A percentile compares a stretch with the other conserved stretches of the same genome.
These are phyloP conservation scores for Timandra comae DNA, from an alignment of 2,888 invertebrate genomes.

Conservation along the genomic window DNA sequence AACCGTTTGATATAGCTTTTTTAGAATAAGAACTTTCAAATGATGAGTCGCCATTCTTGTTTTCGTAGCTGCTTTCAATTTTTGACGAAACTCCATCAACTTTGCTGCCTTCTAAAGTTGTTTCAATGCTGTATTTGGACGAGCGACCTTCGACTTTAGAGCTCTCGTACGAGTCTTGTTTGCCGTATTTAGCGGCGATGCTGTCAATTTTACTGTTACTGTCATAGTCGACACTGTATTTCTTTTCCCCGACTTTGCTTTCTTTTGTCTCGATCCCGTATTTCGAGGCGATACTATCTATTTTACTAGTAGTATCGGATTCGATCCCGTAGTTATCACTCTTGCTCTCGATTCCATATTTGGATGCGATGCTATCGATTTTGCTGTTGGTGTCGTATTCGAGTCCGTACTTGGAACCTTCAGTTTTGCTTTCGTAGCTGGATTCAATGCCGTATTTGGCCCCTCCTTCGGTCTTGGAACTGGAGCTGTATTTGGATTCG, in stretches of 20 bases:
- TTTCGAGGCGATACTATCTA: constrained; percentile 31
- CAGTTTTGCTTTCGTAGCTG: constrained; percentile 31
- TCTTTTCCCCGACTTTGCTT: constrained; percentile 14
- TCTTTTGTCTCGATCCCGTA: constrained; percentile 25
- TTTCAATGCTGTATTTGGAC: constrained; percentile 36
- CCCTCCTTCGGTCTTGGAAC: constrained; percentile 35
- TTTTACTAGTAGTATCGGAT: constrained; percentile 28
- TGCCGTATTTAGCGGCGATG: constrained; percentile 34
- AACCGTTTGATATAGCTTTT: constrained; percentile 51
- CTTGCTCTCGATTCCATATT: constrained; percentile 54
- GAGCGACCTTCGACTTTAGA: constrained; percentile 29
- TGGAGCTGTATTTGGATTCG: constrained; percentile 55
- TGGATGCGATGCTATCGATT: constrained; percentile 48
- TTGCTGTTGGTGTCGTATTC: constrained; percentile 41
- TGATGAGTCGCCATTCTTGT: constrained; percentile 43
- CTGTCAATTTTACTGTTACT: constrained; percentile 30
- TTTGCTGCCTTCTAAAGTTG: constrained; percentile 42
- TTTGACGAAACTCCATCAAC: constrained; percentile 43
- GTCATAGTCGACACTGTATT: constrained; percentile 20
- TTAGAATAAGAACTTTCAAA: constrained; percentile 53
- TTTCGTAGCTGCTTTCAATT: constrained; percentile 45
- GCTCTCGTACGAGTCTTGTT: constrained; percentile 20
- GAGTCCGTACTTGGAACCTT: constrained; percentile 29
- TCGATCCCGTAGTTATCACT: constrained; percentile 33
- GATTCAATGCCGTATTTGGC: constrained; percentile 41